phyloP scores from a whole-genome alignment of 2,888 invertebrate genomes.

The Drosophila macrospina region DNA sequence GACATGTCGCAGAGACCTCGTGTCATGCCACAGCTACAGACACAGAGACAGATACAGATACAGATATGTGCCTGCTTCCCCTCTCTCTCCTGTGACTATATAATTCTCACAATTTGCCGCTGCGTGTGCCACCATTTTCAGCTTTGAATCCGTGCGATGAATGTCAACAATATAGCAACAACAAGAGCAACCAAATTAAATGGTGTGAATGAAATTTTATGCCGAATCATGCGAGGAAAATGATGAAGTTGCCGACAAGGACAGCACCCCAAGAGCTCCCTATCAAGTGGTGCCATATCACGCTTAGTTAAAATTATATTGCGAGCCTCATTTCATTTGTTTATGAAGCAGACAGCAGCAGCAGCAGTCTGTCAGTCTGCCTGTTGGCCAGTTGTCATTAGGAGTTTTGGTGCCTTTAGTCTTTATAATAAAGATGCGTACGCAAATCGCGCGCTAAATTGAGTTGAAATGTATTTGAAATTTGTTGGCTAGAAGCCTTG shows the following conservation, averaged over 20 bases:
- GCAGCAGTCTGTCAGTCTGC: not conserved
- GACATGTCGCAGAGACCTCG: slow-evolving; percentile 23
- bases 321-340: slow-evolving; percentile 74
- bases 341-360: slow-evolving; percentile 56
- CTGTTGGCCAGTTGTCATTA: slow-evolving; percentile 52
- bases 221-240: slow-evolving; percentile 81
- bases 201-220: slow-evolving; percentile 81
- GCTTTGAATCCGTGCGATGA: slow-evolving; percentile 31
- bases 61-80: slow-evolving; percentile 31
- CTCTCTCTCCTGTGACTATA: slow-evolving; percentile 44
- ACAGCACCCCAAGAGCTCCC: slow-evolving; percentile 5
- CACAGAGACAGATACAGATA: slow-evolving; percentile 30
- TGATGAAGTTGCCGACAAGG: slow-evolving; percentile 74
- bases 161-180: slow-evolving; percentile 71
- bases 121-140: slow-evolving; percentile 61
- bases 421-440: slow-evolving; percentile 67
- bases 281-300: slow-evolving; percentile 40
- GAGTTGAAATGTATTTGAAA: slow-evolving; percentile 76
- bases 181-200: slow-evolving; percentile 65
- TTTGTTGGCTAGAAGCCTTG: slow-evolving; percentile 43
- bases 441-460: slow-evolving; percentile 69
- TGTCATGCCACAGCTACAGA: slow-evolving; percentile 46
- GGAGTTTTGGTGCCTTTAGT: slow-evolving; percentile 44
- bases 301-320: slow-evolving; percentile 71
- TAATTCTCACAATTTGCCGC: slow-evolving; percentile 77